Percentiles rank a stretch among this genome's conserved stretches.
Conservation (phyloP, 2,113 vertebrate genomes). For the Phylloscopus whistleri region DNA sequence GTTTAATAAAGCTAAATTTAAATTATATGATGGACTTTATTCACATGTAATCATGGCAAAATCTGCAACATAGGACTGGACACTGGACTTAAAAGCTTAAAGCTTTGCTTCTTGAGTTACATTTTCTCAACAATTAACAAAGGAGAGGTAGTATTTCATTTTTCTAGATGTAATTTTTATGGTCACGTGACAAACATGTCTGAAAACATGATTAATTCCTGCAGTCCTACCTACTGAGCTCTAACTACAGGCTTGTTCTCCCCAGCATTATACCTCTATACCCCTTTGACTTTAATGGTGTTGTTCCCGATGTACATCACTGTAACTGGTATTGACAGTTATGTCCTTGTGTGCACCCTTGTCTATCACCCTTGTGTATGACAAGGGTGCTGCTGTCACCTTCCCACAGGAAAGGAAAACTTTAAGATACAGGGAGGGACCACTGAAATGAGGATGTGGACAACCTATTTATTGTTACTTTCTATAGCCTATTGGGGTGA, state of each 20-base stretch:
- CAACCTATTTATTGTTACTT: neutral
- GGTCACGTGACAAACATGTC: neutral
- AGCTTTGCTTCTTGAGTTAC: neutral
- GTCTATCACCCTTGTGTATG: neutral
- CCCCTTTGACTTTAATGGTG: neutral
- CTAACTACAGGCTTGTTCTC: neutral
- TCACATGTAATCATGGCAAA: neutral
- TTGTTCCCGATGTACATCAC: neutral
- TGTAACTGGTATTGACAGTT: neutral
- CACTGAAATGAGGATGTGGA: neutral
- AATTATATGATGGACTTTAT: constrained; percentile 6
- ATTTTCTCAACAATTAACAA: constrained; percentile 21
- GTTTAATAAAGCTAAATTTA: constrained; percentile 24
- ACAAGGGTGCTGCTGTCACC: neutral
- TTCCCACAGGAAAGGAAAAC: neutral
- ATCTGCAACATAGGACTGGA: constrained; percentile 22
- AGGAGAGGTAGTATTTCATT: neutral
- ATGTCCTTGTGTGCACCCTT: neutral
- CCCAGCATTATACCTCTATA: neutral
- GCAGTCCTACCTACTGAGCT: neutral
- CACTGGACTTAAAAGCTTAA: neutral
- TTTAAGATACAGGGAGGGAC: neutral
- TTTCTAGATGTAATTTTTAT: neutral
- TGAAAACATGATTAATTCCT: neutral
- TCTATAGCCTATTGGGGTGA: neutral